A percentile compares a stretch with the other conserved stretches of the same genome.
Evolutionary conservation across 2,888 invertebrate genomes (phyloP).

Genomic region (Apamea crenata): DNA sequence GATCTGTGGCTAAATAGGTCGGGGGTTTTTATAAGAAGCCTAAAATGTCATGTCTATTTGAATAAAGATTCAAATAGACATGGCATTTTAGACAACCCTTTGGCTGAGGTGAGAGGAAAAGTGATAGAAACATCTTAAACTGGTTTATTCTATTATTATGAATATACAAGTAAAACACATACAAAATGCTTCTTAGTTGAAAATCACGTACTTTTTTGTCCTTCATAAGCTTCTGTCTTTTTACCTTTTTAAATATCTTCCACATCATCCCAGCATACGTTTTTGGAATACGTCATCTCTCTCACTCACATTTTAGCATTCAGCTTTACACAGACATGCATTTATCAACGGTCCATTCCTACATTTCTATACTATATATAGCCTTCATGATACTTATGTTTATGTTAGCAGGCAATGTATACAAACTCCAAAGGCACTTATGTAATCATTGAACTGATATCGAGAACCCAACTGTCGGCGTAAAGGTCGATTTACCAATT

Average conservation of each 20-base stretch:
- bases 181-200: not conserved
- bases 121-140: not conserved
- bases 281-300: not conserved
- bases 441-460: conserved; percentile 29
- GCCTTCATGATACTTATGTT: not conserved
- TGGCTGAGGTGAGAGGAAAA: not conserved
- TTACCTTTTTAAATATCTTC: not conserved
- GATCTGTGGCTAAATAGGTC: not conserved
- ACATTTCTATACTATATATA: too few relatives aligned
- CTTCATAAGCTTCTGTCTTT: not conserved
- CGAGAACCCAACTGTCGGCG: conserved; percentile 9
- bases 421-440: not conserved
- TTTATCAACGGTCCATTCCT: too few relatives aligned
- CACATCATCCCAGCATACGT: not conserved
- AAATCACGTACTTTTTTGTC: not conserved
- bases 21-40: not conserved
- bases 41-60: not conserved
- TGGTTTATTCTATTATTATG: not conserved
- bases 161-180: not conserved
- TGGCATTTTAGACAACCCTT: not conserved
- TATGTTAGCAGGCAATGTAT: not conserved
- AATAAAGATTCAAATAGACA: not conserved
- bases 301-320: not conserved
- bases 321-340: too few relatives aligned
- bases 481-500: conserved; percentile 55